A percentile compares a stretch with the other conserved stretches of the same genome.
Conservation (phyloP, 2,113 vertebrate species). For the Notothenia coriiceps region DNA sequence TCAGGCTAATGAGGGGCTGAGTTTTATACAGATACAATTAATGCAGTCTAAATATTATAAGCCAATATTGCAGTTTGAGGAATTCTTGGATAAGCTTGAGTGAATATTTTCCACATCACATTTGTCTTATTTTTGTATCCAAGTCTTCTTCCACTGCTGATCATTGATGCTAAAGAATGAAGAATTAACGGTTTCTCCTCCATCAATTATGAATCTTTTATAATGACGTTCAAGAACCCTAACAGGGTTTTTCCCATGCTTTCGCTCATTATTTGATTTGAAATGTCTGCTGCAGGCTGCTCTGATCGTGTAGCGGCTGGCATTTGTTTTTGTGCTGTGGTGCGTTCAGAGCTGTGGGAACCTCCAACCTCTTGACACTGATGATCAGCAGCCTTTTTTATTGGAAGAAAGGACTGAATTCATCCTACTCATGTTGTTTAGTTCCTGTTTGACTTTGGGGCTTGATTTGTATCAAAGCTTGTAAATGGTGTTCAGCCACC, state of each 20-base stretch:
- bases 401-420: conserved; percentile 11
- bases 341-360: conserved; percentile 47
- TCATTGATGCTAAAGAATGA: conserved; percentile 7
- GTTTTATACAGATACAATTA: neutral
- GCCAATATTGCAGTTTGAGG: neutral
- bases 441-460: conserved; percentile 50
- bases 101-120: conserved; percentile 20
- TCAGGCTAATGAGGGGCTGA: neutral
- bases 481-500: conserved; percentile 27
- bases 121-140: conserved; percentile 31
- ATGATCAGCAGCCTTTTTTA: conserved; percentile 40
- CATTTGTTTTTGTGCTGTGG: conserved; percentile 57
- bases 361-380: conserved; percentile 37
- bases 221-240: conserved; percentile 37
- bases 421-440: conserved; percentile 6
- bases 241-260: conserved; percentile 11
- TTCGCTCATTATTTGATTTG: conserved; percentile 51
- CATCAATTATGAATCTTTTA: conserved; percentile 37
- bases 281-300: conserved; percentile 53
- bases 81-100: neutral
- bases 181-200: neutral
- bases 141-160: conserved; percentile 3
- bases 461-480: conserved; percentile 28
- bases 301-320: conserved; percentile 42
- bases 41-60: neutral